Base-by-base conservation (phyloP, 2,888 invertebrate species). In the Tyria jacobaeae region DNA sequence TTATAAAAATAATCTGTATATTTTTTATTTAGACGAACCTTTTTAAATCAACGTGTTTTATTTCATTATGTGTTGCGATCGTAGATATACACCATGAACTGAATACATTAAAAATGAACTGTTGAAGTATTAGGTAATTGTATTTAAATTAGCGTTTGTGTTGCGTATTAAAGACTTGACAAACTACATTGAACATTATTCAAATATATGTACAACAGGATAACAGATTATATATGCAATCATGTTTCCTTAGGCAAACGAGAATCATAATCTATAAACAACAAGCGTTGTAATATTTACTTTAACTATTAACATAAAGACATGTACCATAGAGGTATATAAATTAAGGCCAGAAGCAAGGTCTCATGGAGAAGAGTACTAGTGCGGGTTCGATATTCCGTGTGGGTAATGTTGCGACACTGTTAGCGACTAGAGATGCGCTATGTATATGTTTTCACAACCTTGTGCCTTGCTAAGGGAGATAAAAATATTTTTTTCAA, bases 71-170 rank as follows among this genome's bases (percentile, higher is more conserved):
- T 35, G 14, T 51, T 35, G 34, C 34, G 0, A 15, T 15, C 9
- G 21, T 34, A 47, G n/a, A n/a, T 41, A 55, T 35, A 47, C 34
- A 2, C 21, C 4, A 31, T 14, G 4, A 4, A 9, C 0, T 35
- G 3, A 24, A 51, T 51, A 24, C 21, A 35, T 17, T 14, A 24
- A 24, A 51, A 51, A 51, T 6, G 7, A 35, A 51, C 35, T 35
- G 14, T 51, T 4, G 15, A 15, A 31, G 15, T 27, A 21, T 34
- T 47, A 15, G 17, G 24, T 35, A 34, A 56, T 56, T 56, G 55
- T 35, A 56, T 56, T 56, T 34, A 47, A 55, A 55, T 55, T 21
- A 24, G 24, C 24, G 21, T 15, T 17, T 44, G 44, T 9, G 15
- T 39, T 53, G 24, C 51, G 35, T 51, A 35, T 21, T 7, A 21